These are phyloP conservation scores for Bubo blakistoni DNA, from an alignment of 2,113 vertebrate genomes.

Conservation along the genomic window DNA sequence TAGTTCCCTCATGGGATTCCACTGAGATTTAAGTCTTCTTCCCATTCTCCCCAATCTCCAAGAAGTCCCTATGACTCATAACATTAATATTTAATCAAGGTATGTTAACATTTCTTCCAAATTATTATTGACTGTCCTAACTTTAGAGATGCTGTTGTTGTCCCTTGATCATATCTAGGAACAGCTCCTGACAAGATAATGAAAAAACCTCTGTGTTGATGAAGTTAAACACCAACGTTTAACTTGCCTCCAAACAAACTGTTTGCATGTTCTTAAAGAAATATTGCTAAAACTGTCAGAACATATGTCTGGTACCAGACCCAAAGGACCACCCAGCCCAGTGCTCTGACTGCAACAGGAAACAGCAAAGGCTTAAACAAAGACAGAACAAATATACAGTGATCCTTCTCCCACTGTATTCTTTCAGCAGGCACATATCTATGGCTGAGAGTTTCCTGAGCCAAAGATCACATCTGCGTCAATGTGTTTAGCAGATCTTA, in stretches of 20 bases:
- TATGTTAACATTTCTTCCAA: slow-evolving; percentile 34
- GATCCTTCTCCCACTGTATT: not conserved
- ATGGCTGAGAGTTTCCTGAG: not conserved
- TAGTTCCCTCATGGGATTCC: not conserved
- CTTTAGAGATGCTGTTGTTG: not conserved
- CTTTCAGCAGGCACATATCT: not conserved
- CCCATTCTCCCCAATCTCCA: not conserved
- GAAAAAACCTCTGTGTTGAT: not conserved
- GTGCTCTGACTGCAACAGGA: not conserved
- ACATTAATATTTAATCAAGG: slow-evolving; percentile 37
- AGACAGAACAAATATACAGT: not conserved
- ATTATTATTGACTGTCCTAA: slow-evolving; percentile 35
- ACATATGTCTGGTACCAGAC: not conserved
- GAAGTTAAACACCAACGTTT: slow-evolving; percentile 7
- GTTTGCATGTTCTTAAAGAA: not conserved
- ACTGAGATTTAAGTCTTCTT: not conserved
- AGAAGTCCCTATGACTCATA: slow-evolving; percentile 29
- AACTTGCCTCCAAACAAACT: not conserved
- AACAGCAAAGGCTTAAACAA: not conserved
- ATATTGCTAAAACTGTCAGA: not conserved
- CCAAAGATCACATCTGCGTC: slow-evolving; percentile 12
- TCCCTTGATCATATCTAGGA: slow-evolving; percentile 14
- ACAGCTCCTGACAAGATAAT: not conserved
- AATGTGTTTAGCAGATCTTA: not conserved
- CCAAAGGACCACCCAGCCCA: not conserved